Percentiles rank a stretch among this genome's conserved stretches.
Evolutionary conservation across 2,888 invertebrate species (phyloP).

Genomic region (Crepidodera aurea): DNA sequence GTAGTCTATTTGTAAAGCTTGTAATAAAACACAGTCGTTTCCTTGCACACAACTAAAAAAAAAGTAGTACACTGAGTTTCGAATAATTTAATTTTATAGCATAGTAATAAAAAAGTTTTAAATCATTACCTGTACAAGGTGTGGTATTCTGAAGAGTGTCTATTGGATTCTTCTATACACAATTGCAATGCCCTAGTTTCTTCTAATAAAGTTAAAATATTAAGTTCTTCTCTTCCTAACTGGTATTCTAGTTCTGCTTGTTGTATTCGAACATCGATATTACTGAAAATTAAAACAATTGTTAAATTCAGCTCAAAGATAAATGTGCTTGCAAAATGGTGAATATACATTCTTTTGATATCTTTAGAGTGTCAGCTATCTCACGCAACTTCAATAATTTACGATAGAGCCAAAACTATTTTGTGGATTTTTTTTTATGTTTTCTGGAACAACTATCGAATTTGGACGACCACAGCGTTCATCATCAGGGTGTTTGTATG

Average conservation of each 20-base stretch:
- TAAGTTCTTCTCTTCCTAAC: slow-evolving; percentile 86
- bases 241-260: slow-evolving; percentile 92
- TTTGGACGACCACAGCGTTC: no score
- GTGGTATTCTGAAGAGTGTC: slow-evolving; percentile 53
- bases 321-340: no score
- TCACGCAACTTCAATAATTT: no score
- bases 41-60: slow-evolving; percentile 60
- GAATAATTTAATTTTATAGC: neutral
- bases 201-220: slow-evolving; percentile 83
- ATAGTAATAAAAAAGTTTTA: slow-evolving; percentile 13
- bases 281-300: slow-evolving; percentile 64
- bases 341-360: no score
- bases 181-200: slow-evolving; percentile 81
- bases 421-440: no score
- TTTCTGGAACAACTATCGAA: no score
- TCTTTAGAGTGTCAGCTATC: no score
- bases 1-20: slow-evolving; percentile 74
- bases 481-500: no score
- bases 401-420: no score
- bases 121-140: slow-evolving; percentile 60
- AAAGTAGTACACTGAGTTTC: no score
- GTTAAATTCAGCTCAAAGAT: slow-evolving; percentile 1
- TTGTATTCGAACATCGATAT: slow-evolving; percentile 88
- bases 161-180: slow-evolving; percentile 75
- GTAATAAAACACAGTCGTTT: slow-evolving; percentile 59